phyloP scores from a whole-genome alignment of 1,140 invertebrate genomes.

The Macrocentrus cingulum region DNA sequence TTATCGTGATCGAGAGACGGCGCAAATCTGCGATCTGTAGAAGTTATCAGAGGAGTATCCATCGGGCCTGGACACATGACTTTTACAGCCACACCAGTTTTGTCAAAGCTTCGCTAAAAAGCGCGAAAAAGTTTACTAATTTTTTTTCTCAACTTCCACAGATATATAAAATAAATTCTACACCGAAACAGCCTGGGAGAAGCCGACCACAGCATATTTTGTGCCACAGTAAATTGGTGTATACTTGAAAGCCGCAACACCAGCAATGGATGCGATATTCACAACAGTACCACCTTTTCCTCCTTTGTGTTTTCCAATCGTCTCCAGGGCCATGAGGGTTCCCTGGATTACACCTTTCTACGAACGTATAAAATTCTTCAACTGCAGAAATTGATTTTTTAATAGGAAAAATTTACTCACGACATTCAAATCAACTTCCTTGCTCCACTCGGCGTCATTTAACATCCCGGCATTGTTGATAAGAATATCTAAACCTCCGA shows the following conservation, averaged over 20 bases:
- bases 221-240: conserved; percentile 56
- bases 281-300: conserved; percentile 49
- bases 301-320: conserved; percentile 47
- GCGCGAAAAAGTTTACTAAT: neutral
- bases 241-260: conserved; percentile 43
- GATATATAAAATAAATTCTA: neutral
- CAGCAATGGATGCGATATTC: conserved; percentile 47
- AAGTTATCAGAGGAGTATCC: conserved; percentile 4
- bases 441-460: neutral
- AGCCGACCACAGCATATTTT: conserved; percentile 57
- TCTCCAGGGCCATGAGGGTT: conserved; percentile 46
- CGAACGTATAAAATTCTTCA: neutral
- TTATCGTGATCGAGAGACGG: neutral
- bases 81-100: conserved; percentile 2
- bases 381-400: neutral
- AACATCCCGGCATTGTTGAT: conserved; percentile 61
- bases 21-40: neutral
- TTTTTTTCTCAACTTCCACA: neutral
- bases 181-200: conserved; percentile 19
- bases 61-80: neutral
- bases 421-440: conserved; percentile 1
- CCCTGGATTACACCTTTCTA: conserved; percentile 32
- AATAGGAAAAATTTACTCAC: neutral
- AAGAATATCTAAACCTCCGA: conserved; percentile 1
- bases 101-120: neutral